Evolutionary conservation across 2,888 invertebrate species (phyloP), one percentile per base, ranked within the genome.

Genomic region (Podotricha telesiphe): DNA sequence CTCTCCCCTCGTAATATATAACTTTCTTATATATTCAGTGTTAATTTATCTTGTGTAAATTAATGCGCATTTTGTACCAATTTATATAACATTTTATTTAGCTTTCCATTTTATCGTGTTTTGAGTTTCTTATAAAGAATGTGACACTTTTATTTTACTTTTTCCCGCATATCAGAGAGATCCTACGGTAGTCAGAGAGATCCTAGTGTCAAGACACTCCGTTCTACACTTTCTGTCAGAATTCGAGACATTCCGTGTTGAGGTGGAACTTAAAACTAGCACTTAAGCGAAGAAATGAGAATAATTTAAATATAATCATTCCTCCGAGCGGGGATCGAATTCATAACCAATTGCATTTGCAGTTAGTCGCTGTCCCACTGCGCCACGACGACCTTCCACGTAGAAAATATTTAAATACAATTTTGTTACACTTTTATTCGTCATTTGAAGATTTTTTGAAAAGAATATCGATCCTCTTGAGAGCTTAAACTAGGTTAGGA

Each of bases 11-110:
- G 8, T 58, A 28, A 37, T 59, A 56, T 58, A 65, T 50, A 17
- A 66, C 71, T 69, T 71, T 71, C 71, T 71, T 50, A 66, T 71
- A 64, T 71, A 71, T 71, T 51, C 68, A 42, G 34, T 61, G 37
- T 51, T 34, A 61, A 65, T 47, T 63, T 47, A 64, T 45, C 50
- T 48, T 34, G 51, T n/a, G 58, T 64, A 40, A 58, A 55, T 67
- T 66, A 71, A 65, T 55, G 59, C 34, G 53, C 45, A 20, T 53
- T 67, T 67, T 59, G 42, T 45, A n/a, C 22, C 17, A 59, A 55
- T 55, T 59, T 42, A 58, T 59, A 28, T 59, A 59, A 59, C 17
- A 42, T 45, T 28, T 17, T 59, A 59, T 28, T 45, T 15, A 45
- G 28, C 59, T 59, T 59, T 59, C 59, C 28, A 45, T 59, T 59